These are phyloP conservation scores for Hippoglossus hippoglossus DNA, from an alignment of 2,797 vertebrate genomes.

Conservation along the genomic window DNA sequence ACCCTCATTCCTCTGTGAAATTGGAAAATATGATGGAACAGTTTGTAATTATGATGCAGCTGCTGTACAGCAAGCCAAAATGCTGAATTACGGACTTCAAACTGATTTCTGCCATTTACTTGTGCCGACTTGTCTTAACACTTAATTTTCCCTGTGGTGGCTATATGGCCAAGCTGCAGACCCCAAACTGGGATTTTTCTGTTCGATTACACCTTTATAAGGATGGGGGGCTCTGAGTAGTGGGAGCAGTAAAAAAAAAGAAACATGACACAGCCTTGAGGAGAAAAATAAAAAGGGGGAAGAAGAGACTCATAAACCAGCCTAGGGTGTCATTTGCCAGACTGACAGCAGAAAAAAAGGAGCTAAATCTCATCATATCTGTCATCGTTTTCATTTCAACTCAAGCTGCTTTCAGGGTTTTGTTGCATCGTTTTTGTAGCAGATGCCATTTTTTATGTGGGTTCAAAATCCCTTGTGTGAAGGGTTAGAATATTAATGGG, in stretches of 20 bases:
- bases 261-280: constrained; percentile 32
- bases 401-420: constrained; percentile 38
- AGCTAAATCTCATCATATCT: constrained; percentile 52
- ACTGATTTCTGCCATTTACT: constrained; percentile 21
- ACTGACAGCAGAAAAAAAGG: constrained; percentile 40
- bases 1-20: constrained; percentile 33
- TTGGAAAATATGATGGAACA: constrained; percentile 31
- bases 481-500: constrained; percentile 67
- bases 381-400: constrained; percentile 50
- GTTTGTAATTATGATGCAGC: constrained; percentile 17
- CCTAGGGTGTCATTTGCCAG: constrained; percentile 41
- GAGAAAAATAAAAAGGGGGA: constrained; percentile 37
- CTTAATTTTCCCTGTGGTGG: constrained; percentile 3
- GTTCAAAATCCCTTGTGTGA: constrained; percentile 57
- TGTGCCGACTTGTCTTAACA: constrained; percentile 21
- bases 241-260: constrained; percentile 31
- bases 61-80: constrained; percentile 10
- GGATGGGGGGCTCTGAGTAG: constrained; percentile 7
- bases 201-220: constrained; percentile 53
- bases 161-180: constrained; percentile 10
- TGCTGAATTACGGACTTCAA: constrained; percentile 24
- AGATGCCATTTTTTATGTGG: constrained; percentile 39
- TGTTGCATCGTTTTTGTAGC: constrained; percentile 36
- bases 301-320: constrained; percentile 45
- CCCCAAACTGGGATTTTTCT: constrained; percentile 29